Percentiles rank a stretch among this genome's conserved stretches.
Conservation (phyloP, 2,113 vertebrate species). For the Tragelaphus imberbis region DNA sequence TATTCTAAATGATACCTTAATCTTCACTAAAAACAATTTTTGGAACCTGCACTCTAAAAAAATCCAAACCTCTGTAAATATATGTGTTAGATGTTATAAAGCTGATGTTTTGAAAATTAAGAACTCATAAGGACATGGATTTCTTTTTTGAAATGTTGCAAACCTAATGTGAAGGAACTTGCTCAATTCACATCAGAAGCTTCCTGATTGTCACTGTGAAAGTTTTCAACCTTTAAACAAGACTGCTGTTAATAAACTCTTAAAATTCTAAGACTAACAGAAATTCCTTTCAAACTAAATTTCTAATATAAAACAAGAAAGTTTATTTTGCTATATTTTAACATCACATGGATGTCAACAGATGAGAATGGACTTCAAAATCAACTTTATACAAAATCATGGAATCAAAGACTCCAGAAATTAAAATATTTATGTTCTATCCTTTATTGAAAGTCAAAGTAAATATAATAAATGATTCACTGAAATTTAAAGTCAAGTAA, state of each 20-base stretch:
- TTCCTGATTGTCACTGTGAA: neutral
- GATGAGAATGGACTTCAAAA: neutral
- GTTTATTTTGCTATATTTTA: conserved; percentile 5
- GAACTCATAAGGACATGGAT: neutral
- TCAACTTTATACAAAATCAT: neutral
- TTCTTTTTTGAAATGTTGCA: neutral
- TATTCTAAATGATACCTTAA: neutral
- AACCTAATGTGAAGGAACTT: conserved; percentile 3
- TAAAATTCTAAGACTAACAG: conserved; percentile 19
- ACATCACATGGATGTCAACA: conserved; percentile 25
- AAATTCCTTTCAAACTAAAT: conserved; percentile 27
- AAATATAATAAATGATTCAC: neutral
- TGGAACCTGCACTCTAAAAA: neutral
- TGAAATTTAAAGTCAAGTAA: neutral
- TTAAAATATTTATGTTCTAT: conserved; percentile 27
- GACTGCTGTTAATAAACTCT: neutral
- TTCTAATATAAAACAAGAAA: neutral
- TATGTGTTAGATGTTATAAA: neutral
- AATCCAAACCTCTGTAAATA: neutral
- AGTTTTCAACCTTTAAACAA: conserved; percentile 38
- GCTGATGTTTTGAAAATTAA: conserved; percentile 11
- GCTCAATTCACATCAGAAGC: neutral
- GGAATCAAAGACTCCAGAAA: neutral
- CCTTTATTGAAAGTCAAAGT: conserved; percentile 6
- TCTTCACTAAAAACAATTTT: neutral